A percentile compares a stretch with the other conserved stretches of the same genome.
phyloP scores from a whole-genome alignment of 2,888 invertebrate genomes.

The Kuschelorhynchus macadamiae region DNA sequence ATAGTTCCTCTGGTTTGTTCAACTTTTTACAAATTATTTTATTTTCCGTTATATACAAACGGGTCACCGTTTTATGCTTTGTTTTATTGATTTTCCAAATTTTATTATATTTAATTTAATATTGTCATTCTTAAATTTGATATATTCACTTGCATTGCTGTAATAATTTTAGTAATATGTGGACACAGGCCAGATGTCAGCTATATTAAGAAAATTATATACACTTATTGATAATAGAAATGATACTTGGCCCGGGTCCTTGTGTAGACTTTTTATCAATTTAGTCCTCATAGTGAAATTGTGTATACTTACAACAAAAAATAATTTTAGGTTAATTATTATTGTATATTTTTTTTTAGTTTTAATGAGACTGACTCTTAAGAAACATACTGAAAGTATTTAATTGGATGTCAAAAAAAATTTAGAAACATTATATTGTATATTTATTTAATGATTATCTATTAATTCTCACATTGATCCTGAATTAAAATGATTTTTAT shows the following conservation, averaged over 20 bases:
- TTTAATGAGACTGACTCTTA: slow-evolving; percentile 46
- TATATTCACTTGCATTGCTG: slow-evolving; percentile 28
- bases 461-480: too few species aligned
- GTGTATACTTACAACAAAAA: slow-evolving; percentile 27
- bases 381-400: slow-evolving; percentile 44
- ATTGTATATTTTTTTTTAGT: slow-evolving; percentile 37
- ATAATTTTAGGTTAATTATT: slow-evolving; percentile 26
- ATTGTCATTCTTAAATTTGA: background rate
- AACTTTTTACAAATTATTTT: too few species aligned
- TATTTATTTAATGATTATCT: too few species aligned
- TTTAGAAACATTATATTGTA: too few species aligned
- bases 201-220: too few species aligned
- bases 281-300: slow-evolving; percentile 35
- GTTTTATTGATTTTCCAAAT: too few species aligned
- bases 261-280: background rate
- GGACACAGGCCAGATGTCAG: background rate
- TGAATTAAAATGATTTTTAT: too few species aligned
- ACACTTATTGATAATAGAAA: too few species aligned
- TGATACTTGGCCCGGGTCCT: background rate
- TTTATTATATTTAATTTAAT: too few species aligned
- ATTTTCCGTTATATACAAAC: too few species aligned
- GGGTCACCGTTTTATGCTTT: too few species aligned
- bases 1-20: too few species aligned
- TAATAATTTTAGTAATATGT: slow-evolving; percentile 18
- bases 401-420: slow-evolving; percentile 28